Base-by-base conservation (phyloP, 2,888 invertebrate genomes). In the Pilophorus perplexus region DNA sequence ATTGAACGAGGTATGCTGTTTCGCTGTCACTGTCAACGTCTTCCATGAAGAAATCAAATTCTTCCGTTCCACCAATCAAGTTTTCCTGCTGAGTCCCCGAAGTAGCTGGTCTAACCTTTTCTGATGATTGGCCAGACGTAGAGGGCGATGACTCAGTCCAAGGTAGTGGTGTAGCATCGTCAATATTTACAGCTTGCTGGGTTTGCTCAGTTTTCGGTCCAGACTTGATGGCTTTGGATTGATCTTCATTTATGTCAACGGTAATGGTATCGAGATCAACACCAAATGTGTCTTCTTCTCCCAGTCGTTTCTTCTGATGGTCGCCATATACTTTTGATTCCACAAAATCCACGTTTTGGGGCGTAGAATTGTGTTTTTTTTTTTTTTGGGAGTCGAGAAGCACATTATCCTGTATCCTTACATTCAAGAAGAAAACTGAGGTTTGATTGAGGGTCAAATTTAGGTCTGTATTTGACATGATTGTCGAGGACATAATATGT, bases 41-140 rank as follows among this genome's bases (percentile, higher is more conserved):
- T 46, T 46, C 46, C 20, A 18, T 22, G 12, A 46, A 46, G 18
- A 46, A 46, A 46, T 46, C 46, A 18, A 46, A 46, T 46, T 46
- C 46, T 16, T 18, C 46, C 3, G 16, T 46, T 46, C 46, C 46
- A 16, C 46, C 46, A 4, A 46, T 46, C 5, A 16, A 14, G 4
- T 52, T 52, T 23, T 8, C 12, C 6, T 33, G 52, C 10, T 18
- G 46, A 5, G 3, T 46, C n/a, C n/a, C n/a, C n/a, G n/a, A n/a
- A n/a, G n/a, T n/a, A n/a, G n/a, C n/a, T n/a, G n/a, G n/a, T n/a
- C n/a, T n/a, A n/a, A n/a, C n/a, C n/a, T n/a, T n/a, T n/a, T n/a
- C n/a, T n/a, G n/a, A n/a, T n/a, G n/a, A n/a, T n/a, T n/a, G n/a
- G n/a, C n/a, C n/a, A n/a, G n/a, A n/a, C n/a, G n/a, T n/a, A n/a